Evolutionary conservation across 2,888 invertebrate genomes (phyloP).

Genomic region (Herminia tarsipennalis): DNA sequence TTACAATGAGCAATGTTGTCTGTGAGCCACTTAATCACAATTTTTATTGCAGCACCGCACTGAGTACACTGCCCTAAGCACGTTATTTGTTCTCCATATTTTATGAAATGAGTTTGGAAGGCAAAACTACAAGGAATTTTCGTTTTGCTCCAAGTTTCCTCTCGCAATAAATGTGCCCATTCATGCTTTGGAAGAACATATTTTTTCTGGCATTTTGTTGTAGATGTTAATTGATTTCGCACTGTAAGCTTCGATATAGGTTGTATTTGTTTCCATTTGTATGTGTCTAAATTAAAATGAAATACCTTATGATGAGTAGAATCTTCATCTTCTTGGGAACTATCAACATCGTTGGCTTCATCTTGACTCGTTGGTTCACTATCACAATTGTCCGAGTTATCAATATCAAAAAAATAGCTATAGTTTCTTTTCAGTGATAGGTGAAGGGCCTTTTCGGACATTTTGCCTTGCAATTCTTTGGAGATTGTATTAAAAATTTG

Average conservation of each 20-base stretch:
- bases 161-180: no score
- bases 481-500: neutral
- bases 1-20: slow-evolving; percentile 4
- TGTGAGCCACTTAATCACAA: slow-evolving; percentile 1
- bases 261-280: slow-evolving; percentile 6
- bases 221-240: slow-evolving; percentile 1
- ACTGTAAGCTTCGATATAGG: slow-evolving; percentile 5
- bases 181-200: no score
- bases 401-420: neutral
- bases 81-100: slow-evolving; percentile 1
- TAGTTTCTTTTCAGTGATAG: slow-evolving; percentile 3
- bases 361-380: neutral
- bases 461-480: neutral
- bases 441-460: neutral
- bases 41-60: neutral
- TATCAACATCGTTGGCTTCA: neutral
- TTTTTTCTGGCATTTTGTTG: neutral
- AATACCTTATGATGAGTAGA: neutral
- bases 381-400: neutral
- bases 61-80: slow-evolving; percentile 1
- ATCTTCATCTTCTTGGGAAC: neutral
- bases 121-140: slow-evolving; percentile 5
- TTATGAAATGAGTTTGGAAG: slow-evolving; percentile 1
- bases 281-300: slow-evolving; percentile 1
- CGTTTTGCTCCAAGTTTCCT: no score